A percentile compares a stretch with the other conserved stretches of the same genome.
phyloP scores from a whole-genome alignment of 2,113 vertebrate genomes.

The Dipodomys ordii region DNA sequence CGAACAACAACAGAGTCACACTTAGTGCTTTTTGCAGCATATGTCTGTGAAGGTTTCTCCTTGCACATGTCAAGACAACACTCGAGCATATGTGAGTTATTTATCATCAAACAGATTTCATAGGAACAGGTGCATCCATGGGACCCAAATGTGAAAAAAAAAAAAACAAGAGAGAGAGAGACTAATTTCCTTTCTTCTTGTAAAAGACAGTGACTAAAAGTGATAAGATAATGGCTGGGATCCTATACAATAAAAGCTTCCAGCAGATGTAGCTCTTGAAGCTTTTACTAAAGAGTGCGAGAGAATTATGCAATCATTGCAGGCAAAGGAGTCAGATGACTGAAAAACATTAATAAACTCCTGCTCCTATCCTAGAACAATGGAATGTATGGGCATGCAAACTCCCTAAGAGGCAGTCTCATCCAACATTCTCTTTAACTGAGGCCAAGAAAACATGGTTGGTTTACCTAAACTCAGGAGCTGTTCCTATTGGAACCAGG shows the following conservation, averaged over 20 bases:
- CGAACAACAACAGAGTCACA: constrained; percentile 55
- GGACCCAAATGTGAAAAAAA: constrained; percentile 69
- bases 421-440: constrained; percentile 14
- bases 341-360: constrained; percentile 50
- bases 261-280: constrained; percentile 79
- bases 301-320: constrained; percentile 35
- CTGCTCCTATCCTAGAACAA: constrained; percentile 55
- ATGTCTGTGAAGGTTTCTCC: constrained; percentile 74
- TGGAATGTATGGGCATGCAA: constrained; percentile 20
- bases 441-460: constrained; percentile 6
- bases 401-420: background rate
- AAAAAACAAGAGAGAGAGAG: background rate
- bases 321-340: background rate
- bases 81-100: constrained; percentile 79
- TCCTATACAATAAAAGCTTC: constrained; percentile 73
- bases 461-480: constrained; percentile 26
- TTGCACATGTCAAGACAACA: constrained; percentile 70
- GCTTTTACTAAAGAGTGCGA: constrained; percentile 70
- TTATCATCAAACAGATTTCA: constrained; percentile 81
- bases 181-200: constrained; percentile 74
- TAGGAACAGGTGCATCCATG: constrained; percentile 70
- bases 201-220: constrained; percentile 74
- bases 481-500: constrained; percentile 16
- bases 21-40: constrained; percentile 60
- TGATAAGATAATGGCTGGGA: constrained; percentile 76